These are phyloP conservation scores for Oenanthe oenanthe DNA, from an alignment of 2,113 vertebrate genomes.

Conservation along the genomic window DNA sequence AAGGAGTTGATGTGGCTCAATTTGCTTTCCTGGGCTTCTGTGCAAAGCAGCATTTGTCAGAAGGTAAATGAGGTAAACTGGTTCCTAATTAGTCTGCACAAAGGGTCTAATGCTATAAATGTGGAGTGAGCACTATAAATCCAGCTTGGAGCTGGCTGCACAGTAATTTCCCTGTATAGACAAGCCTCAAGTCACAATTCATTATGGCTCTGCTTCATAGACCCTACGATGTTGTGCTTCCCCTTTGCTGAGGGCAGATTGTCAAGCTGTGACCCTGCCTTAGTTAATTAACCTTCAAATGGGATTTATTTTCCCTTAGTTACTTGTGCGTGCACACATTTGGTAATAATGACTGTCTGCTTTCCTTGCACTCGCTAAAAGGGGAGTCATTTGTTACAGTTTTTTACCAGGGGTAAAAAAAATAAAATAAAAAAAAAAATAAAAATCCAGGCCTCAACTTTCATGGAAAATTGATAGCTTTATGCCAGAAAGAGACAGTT, in stretches of 20 bases:
- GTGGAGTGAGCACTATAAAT: conserved; percentile 33
- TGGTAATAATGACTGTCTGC: conserved; percentile 55
- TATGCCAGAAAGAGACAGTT: conserved; percentile 71
- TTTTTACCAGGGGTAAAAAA: conserved; percentile 46
- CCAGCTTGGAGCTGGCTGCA: not conserved
- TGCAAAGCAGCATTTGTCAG: conserved; percentile 18
- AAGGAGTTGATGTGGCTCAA: not conserved
- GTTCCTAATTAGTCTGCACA: conserved; percentile 35
- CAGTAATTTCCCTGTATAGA: conserved; percentile 10
- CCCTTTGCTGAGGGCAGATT: conserved; percentile 67
- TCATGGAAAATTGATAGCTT: conserved; percentile 70
- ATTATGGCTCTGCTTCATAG: conserved; percentile 35
- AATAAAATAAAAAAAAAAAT: not conserved
- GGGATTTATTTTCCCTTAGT: conserved; percentile 71
- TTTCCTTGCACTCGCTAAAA: conserved; percentile 11
- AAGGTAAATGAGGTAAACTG: conserved; percentile 49
- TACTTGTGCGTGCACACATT: conserved; percentile 50
- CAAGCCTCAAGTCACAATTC: conserved; percentile 63
- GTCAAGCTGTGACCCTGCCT: conserved; percentile 70
- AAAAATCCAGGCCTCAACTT: conserved; percentile 14
- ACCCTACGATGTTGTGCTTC: conserved; percentile 34
- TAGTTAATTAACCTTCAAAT: conserved; percentile 72
- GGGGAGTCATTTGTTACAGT: conserved; percentile 54
- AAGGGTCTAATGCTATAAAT: conserved; percentile 38
- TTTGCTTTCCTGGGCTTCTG: not conserved